phyloP scores from a whole-genome alignment of 2,113 vertebrate species.

The Carettochelys insculpta region DNA sequence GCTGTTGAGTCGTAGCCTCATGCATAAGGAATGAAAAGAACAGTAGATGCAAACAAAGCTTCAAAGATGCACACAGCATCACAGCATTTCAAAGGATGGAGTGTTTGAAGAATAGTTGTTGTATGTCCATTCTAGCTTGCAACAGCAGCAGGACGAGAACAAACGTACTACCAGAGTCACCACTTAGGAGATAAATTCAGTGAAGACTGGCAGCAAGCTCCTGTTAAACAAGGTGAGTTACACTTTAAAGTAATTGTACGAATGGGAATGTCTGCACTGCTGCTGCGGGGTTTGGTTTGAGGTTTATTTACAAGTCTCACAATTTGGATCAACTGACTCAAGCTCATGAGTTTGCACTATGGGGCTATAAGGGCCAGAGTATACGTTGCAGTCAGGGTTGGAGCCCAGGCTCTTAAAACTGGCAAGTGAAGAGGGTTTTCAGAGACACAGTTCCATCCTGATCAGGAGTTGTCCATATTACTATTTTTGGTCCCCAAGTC shows the following conservation, averaged over 20 bases:
- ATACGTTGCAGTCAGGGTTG: background rate
- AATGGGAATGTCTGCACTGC: background rate
- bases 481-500: background rate
- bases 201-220: conserved; percentile 81
- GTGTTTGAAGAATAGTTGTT: conserved; percentile 38
- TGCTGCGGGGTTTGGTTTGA: background rate
- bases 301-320: background rate
- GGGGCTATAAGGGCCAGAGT: background rate
- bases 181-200: conserved; percentile 81
- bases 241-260: background rate
- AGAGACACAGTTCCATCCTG: background rate
- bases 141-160: conserved; percentile 82
- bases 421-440: background rate
- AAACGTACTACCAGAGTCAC: conserved; percentile 93
- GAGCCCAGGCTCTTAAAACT: background rate
- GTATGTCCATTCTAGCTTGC: conserved; percentile 73
- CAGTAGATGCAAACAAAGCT: background rate
- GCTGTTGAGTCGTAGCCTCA: conserved; percentile 7
- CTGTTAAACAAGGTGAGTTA: conserved; percentile 84
- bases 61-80: background rate
- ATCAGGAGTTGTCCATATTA: background rate
- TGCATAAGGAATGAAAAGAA: background rate
- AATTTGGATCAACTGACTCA: background rate
- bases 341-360: background rate
- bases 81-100: conserved; percentile 32